Conservation (phyloP, 2,113 vertebrate genomes). For the Micronycteris hirsuta region DNA sequence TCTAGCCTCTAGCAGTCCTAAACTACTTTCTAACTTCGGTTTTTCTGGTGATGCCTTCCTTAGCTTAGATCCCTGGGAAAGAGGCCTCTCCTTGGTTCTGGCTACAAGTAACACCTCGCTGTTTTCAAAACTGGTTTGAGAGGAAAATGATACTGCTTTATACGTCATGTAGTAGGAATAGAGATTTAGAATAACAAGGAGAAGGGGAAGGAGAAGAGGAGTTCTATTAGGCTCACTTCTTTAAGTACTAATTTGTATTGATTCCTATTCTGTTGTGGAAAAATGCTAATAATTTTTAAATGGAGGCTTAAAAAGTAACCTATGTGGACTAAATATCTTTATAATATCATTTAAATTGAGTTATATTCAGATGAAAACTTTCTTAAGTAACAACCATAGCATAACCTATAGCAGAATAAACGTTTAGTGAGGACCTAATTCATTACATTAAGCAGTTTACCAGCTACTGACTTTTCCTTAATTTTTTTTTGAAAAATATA, state of each 20-base stretch:
- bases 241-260: background rate
- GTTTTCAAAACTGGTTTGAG: background rate
- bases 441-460: background rate
- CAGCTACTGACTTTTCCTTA: background rate
- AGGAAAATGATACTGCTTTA: background rate
- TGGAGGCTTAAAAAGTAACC: background rate
- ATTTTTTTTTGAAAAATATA: background rate
- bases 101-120: background rate
- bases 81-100: background rate
- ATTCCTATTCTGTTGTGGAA: background rate
- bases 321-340: background rate
- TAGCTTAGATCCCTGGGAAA: background rate
- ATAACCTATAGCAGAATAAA: background rate
- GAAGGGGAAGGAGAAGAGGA: background rate
- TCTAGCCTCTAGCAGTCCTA: background rate
- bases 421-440: background rate
- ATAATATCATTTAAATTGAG: background rate
- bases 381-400: background rate
- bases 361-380: constrained; percentile 12
- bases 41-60: background rate
- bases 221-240: background rate
- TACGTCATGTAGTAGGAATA: background rate
- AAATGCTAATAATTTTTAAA: background rate
- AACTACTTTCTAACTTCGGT: background rate
- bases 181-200: background rate